Base-by-base conservation (phyloP, 1,140 invertebrate genomes). In the Pseudachorutes palmiensis region DNA sequence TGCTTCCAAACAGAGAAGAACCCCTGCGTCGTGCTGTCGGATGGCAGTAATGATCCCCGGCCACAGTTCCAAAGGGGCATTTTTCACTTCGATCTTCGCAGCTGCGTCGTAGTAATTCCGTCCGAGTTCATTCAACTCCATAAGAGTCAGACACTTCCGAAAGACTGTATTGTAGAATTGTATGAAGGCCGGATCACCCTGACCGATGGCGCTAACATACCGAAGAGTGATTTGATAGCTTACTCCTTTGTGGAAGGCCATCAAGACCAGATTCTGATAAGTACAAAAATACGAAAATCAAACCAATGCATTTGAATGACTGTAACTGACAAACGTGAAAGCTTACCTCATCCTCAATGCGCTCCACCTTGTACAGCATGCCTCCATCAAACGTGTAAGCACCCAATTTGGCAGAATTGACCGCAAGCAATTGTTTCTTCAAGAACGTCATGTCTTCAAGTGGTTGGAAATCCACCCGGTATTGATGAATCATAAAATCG, bases 11-110 rank as follows among this genome's bases (percentile, higher is more conserved):
- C 85, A 86, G 80, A 93, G 80, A 0, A 93, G 74, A 2, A 92
- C 81, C 12, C 82, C 76, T 0, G 79, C 75, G 75, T 93, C 90
- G 75, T 90, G 86, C 71, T 91, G 87, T 19, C 88, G 81, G 49
- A 93, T 91, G 0, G 87, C 85, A 0, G 89, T 91, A 19, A 86
- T 63, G 76, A 77, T 89, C 0, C 89, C 89, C 0, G 89, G 88
- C 89, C 88, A 91, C 0, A 87, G 36, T 74, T 85, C 82, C 24
- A 92, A 76, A 71, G 83, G 80, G 57, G 76, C 79, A 73, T 83
- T 70, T 71, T 75, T 49, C 2, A 83, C 66, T 71, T 67, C 9
- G 78, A 74, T 78, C 78, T 51, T 63, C 83, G 62, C 9, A 1
- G 68, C 63, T 0, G 85, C 80, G 79, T 92, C 90, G 75, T 84